Evolutionary conservation across 2,113 vertebrate species (phyloP), one percentile per base, ranked within the genome.

Genomic region (Geococcyx californianus): DNA sequence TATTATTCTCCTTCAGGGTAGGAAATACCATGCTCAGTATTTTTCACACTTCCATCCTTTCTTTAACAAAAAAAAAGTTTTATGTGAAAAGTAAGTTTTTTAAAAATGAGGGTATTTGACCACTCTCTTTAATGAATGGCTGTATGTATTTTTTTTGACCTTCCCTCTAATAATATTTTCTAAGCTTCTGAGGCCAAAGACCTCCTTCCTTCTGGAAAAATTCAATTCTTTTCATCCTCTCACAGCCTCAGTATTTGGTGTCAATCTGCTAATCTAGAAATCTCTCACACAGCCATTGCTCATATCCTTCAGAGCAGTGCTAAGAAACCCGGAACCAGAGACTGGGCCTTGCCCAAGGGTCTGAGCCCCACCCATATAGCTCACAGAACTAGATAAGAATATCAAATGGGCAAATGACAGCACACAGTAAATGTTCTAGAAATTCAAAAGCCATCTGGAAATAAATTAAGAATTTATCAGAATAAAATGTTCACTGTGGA

Each of bases 381-480:
- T 88, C 62, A 4, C 14, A 36, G 23, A 77, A 54, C 24, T 9
- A 55, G 4, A 7, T 13, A 72, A 34, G 29, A 60, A 9, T 11
- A 68, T 40, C 52, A 70, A 49, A 44, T 9, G 13, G 24, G 31
- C 14, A 60, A 73, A 28, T 4, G 25, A 52, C 15, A 60, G 56
- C 62, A 85, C 7, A 5, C 13, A 45, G 34, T 17, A 60, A 73
- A 62, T 49, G 34, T 75, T 70, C 36, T 4, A 69, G 52, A 75
- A 89, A 84, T 52, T 66, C 78, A 79, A 74, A 80, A 87, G 18
- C 68, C 78, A 90, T 70, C 67, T 91, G 55, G 82, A 82, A 94
- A 74, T 29, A 49, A 86, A 86, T 40, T 17, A 84, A 59, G 77
- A 60, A 72, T 91, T 81, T 44, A 38, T 80, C 62, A 52, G 68